Conservation (phyloP, 2,888 invertebrate species). For the Conchocele bisecta region DNA sequence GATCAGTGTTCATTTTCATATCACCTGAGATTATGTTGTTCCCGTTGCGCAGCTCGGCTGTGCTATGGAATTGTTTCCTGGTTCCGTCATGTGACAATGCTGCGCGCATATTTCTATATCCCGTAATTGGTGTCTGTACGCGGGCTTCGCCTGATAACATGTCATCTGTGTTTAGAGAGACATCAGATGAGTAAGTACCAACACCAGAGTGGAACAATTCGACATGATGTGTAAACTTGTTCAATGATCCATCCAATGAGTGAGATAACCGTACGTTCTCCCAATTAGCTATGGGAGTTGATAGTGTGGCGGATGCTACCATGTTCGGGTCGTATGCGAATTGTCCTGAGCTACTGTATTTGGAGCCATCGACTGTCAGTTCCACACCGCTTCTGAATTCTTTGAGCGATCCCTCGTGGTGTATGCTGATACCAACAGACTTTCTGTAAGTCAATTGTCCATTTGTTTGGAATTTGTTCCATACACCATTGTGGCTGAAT, state of each 20-base stretch:
- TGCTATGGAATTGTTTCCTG: constrained; percentile 13
- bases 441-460: constrained; percentile 24
- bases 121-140: constrained; percentile 37
- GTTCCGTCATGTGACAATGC: constrained; percentile 33
- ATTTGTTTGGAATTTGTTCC: constrained; percentile 22
- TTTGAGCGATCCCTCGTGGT: constrained; percentile 11
- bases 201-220: constrained; percentile 17
- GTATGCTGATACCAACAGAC: constrained; percentile 16
- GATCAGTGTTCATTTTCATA: constrained; percentile 19
- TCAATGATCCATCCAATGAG: constrained; percentile 23
- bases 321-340: constrained; percentile 23
- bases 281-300: constrained; percentile 24
- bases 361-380: constrained; percentile 8
- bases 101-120: constrained; percentile 24
- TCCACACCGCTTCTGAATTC: constrained; percentile 17
- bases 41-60: constrained; percentile 22
- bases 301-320: constrained; percentile 6
- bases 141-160: not conserved
- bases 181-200: constrained; percentile 21
- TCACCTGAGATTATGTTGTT: constrained; percentile 5
- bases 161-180: constrained; percentile 2
- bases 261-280: constrained; percentile 19
- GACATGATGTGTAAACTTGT: constrained; percentile 19
- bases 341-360: constrained; percentile 12
- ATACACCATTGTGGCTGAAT: constrained; percentile 20